Base-by-base conservation (phyloP, 1,140 invertebrate species). In the Palaemon carinicauda region DNA sequence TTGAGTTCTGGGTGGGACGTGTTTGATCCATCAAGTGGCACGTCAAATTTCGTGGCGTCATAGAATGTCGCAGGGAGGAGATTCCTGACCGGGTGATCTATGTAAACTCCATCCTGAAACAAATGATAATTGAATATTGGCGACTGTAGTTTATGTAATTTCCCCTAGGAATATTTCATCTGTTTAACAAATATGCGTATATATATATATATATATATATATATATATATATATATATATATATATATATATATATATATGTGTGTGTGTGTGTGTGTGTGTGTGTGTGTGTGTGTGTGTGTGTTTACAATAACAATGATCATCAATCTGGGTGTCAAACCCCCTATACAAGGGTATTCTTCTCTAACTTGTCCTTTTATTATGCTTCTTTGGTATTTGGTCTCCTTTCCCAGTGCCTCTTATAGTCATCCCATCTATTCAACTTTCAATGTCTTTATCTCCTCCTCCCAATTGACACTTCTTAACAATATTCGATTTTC, bases 41-140 rank as follows among this genome's bases (percentile, higher is more conserved):
- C 24, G 9, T n/a, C 27, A 14, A 78, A 85, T 69, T 88, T 88
- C 14, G 60, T 60, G 33, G 87, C n/a, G 52, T 86, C 82, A 21
- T 85, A 79, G 14, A 60, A 14, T 0, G 31, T n/a, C 14, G 71
- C 82, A 10, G 82, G 87, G 29, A 83, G 24, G 19, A 74, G 24
- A 9, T 29, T 69, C 29, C 24, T 69, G 17, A 15, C 17, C 10
- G 21, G n/a, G 65, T 4, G 0, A 31, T 69, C 17, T 15, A 69
- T 31, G 24, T 69, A 69, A 41, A 41, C 41, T 41, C 41, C 41
- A 41, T 41, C 41, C 41, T 41, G 41, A 41, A 41, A 41, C 7
- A 41, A 41, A 41, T 41, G 12, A 41, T 12, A 41, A 41, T 41
- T 41, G 41, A n/a, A n/a, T n/a, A n/a, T n/a, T n/a, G n/a, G n/a